Conservation (phyloP, 2,113 vertebrate genomes). For the Prionailurus viverrinus region DNA sequence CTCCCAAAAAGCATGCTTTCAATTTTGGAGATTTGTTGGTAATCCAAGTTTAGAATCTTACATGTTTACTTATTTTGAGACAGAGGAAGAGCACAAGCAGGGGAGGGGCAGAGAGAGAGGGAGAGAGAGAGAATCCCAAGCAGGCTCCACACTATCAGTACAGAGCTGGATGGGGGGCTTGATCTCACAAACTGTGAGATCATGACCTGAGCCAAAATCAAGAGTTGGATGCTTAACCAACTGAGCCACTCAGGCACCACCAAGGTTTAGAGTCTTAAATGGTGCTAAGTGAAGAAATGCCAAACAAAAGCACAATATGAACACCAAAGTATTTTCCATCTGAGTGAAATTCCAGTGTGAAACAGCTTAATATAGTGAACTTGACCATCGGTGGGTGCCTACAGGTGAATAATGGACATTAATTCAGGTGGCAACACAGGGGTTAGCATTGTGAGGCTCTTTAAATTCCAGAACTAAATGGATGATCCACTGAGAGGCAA, state of each 20-base stretch:
- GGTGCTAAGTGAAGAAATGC: background rate
- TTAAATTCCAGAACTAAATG: slow-evolving; percentile 69
- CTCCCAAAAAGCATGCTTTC: background rate
- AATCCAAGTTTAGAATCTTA: background rate
- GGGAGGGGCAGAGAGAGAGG: no score
- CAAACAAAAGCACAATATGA: background rate
- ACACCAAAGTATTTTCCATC: background rate
- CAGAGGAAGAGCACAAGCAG: no score
- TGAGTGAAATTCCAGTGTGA: background rate
- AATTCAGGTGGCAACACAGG: slow-evolving; percentile 30
- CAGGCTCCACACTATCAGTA: no score
- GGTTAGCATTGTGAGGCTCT: slow-evolving; percentile 19
- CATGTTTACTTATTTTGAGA: background rate
- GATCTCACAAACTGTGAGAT: no score
- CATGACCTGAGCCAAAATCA: no score
- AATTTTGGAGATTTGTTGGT: background rate
- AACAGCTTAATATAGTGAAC: background rate
- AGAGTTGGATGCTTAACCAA: no score
- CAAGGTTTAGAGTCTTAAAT: background rate
- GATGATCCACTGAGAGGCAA: slow-evolving; percentile 62
- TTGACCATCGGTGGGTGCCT: background rate
- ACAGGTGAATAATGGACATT: background rate
- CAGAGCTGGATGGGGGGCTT: no score
- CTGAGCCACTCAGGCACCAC: no score
- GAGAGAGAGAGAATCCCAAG: no score